These are phyloP conservation scores for Eristalis arbustorum DNA, from an alignment of 2,888 invertebrate genomes.

Conservation along the genomic window DNA sequence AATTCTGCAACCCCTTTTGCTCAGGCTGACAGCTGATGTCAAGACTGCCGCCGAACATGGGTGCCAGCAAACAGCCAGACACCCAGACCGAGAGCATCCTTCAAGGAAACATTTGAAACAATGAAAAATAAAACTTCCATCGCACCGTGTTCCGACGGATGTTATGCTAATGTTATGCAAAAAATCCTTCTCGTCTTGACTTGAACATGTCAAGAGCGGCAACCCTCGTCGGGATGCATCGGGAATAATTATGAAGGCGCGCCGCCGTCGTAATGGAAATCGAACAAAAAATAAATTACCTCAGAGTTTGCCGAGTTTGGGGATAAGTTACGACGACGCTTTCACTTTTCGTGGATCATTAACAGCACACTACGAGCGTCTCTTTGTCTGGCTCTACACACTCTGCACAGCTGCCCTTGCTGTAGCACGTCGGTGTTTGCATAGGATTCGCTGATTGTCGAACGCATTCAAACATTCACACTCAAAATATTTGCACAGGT, in stretches of 20 bases:
- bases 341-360: background rate
- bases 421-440: background rate
- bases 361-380: background rate
- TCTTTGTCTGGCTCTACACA: background rate
- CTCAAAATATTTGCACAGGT: background rate
- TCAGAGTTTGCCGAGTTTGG: background rate
- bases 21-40: constrained; percentile 54
- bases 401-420: background rate
- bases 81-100: background rate
- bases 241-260: constrained; percentile 26
- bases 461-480: background rate
- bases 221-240: constrained; percentile 10
- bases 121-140: background rate
- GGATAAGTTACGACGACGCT: constrained; percentile 16
- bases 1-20: constrained; percentile 28
- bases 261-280: constrained; percentile 44
- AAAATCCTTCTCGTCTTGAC: constrained; percentile 56
- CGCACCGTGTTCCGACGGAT: constrained; percentile 31
- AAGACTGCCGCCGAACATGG: constrained; percentile 26
- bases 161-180: constrained; percentile 62
- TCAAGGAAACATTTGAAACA: background rate
- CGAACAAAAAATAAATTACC: constrained; percentile 43
- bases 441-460: background rate
- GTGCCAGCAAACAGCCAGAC: background rate
- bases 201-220: constrained; percentile 51